Evolutionary conservation across 2,797 vertebrate genomes (phyloP).

Genomic region (Garrulus glandarius): DNA sequence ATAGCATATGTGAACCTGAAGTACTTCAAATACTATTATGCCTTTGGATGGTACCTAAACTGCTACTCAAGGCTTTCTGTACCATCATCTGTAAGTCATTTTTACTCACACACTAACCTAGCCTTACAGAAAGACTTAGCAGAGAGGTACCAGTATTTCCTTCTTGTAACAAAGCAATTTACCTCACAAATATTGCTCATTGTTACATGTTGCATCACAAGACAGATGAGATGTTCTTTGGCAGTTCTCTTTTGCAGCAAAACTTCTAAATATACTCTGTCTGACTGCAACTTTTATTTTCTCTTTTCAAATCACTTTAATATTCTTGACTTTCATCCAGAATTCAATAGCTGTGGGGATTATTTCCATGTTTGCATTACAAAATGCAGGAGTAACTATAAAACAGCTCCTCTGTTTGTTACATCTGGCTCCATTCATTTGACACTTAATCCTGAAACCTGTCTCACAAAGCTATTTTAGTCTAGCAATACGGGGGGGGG

Average conservation of each 20-base stretch:
- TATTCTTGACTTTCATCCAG: constrained; percentile 3
- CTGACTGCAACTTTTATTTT: background rate
- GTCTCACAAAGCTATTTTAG: background rate
- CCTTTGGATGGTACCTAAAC: background rate
- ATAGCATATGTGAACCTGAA: background rate
- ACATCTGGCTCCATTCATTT: background rate
- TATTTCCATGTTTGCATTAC: background rate
- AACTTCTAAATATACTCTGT: background rate
- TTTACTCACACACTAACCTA: background rate
- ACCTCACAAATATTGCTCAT: background rate
- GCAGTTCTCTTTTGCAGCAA: background rate
- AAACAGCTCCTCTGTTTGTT: background rate
- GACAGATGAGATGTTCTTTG: background rate
- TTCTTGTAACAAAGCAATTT: background rate
- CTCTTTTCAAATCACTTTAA: background rate
- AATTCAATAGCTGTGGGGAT: background rate
- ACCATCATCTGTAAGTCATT: background rate
- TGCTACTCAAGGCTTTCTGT: background rate
- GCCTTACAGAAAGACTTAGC: background rate
- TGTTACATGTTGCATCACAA: background rate
- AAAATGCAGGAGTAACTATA: background rate
- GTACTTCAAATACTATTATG: background rate
- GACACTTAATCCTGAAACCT: background rate
- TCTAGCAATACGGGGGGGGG: background rate
- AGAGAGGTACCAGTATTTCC: background rate